phyloP scores from a whole-genome alignment of 2,797 vertebrate species.

The Chrysocyon brachyurus region DNA sequence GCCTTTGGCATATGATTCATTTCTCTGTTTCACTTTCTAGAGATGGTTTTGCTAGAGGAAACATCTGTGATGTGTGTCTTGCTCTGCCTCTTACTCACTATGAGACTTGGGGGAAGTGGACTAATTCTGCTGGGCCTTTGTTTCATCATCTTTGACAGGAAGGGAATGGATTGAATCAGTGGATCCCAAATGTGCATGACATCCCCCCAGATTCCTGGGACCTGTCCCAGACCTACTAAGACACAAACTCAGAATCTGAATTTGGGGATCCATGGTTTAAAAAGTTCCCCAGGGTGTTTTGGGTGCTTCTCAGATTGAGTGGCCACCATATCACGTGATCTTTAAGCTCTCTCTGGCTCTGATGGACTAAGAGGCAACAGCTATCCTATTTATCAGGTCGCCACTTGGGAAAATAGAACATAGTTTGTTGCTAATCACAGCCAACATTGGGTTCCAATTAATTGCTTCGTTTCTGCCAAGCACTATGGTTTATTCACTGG shows the following conservation, averaged over 20 bases:
- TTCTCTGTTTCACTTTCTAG: constrained; percentile 48
- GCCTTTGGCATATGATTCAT: background rate
- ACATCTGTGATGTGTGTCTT: background rate
- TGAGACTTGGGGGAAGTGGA: background rate
- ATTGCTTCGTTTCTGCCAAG: constrained; percentile 67
- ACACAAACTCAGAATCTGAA: background rate
- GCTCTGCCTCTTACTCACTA: background rate
- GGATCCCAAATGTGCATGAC: background rate
- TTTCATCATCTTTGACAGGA: constrained; percentile 15
- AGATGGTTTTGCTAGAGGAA: constrained; percentile 23
- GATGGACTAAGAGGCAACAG: background rate
- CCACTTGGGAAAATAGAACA: background rate
- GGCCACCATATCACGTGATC: background rate
- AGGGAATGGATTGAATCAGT: background rate
- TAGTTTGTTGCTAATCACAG: constrained; percentile 45
- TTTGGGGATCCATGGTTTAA: background rate
- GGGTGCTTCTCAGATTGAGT: background rate
- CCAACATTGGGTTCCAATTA: constrained; percentile 51
- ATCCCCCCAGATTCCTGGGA: background rate
- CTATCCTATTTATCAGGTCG: background rate
- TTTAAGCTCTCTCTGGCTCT: background rate
- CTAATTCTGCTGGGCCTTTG: background rate
- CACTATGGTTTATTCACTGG: constrained; percentile 56
- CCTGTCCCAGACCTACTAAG: background rate
- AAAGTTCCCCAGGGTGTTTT: background rate